Conservation (phyloP, 2,888 invertebrate genomes). For the Coelinius sp. region DNA sequence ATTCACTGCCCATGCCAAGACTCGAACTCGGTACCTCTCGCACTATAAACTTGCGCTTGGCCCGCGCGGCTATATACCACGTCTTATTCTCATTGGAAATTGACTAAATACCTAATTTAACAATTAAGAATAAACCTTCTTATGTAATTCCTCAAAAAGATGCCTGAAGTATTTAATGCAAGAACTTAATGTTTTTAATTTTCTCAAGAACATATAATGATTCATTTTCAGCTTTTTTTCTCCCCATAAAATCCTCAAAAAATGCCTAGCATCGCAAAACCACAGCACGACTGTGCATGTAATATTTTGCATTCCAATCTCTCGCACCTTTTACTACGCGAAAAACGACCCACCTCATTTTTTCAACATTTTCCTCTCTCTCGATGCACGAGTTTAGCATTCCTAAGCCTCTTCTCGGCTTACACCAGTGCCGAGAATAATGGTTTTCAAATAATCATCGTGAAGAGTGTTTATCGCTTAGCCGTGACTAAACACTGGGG, state of each 20-base stretch:
- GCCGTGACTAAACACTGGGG: slow-evolving; percentile 12
- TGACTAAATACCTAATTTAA: not conserved
- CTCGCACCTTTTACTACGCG: slow-evolving; percentile 31
- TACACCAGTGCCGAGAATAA: not conserved
- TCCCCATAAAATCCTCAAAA: not conserved
- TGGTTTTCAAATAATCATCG: slow-evolving; percentile 13
- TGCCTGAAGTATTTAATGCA: not conserved
- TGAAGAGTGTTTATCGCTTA: slow-evolving; percentile 10
- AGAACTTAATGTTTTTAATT: not conserved
- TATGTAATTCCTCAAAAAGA: not conserved
- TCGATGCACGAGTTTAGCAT: slow-evolving; percentile 2
- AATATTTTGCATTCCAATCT: slow-evolving; percentile 44
- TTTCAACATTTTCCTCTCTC: not conserved
- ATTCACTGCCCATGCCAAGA: no score
- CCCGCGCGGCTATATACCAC: no score
- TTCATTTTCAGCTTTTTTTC: not conserved
- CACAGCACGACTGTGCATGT: slow-evolving; percentile 15
- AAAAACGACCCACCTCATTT: slow-evolving; percentile 12
- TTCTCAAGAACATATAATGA: not conserved
- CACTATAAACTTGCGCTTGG: no score
- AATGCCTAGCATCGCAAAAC: slow-evolving; percentile 16
- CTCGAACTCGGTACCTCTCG: no score
- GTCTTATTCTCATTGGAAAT: no score
- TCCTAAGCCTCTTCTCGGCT: not conserved
- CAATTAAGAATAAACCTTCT: not conserved